phyloP scores from a whole-genome alignment of 2,113 vertebrate genomes.

The Narcine bancroftii region DNA sequence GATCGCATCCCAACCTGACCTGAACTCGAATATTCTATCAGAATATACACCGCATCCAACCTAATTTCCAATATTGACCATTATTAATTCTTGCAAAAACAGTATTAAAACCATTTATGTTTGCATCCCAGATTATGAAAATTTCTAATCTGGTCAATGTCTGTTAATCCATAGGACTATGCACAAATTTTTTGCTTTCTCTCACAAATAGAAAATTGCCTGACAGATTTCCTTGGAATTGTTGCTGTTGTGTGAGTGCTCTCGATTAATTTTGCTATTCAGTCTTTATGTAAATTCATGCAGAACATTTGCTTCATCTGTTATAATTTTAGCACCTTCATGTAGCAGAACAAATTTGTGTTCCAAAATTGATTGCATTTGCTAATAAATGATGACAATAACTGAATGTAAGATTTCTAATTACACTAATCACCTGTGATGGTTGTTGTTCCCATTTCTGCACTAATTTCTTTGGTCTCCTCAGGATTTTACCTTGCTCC shows the following conservation, averaged over 20 bases:
- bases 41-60: no score
- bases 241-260: not conserved
- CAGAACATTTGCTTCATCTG: constrained; percentile 20
- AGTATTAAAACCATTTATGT: not conserved
- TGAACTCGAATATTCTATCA: no score
- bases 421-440: not conserved
- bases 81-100: not conserved
- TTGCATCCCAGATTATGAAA: not conserved
- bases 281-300: constrained; percentile 21
- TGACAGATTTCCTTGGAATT: not conserved
- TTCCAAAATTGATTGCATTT: constrained; percentile 26
- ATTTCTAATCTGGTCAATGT: not conserved
- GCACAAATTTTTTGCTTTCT: not conserved
- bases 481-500: no score
- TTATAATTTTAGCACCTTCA: constrained; percentile 29
- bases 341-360: constrained; percentile 21
- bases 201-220: not conserved
- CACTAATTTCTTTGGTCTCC: no score
- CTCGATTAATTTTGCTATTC: constrained; percentile 8
- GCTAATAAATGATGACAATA: not conserved
- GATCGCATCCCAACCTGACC: no score
- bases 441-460: no score
- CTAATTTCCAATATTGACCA: not conserved
- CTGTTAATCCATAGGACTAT: not conserved
- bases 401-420: constrained; percentile 9